Base-by-base conservation (phyloP, 2,797 vertebrate genomes). In the Catamblyrhynchus diadema region DNA sequence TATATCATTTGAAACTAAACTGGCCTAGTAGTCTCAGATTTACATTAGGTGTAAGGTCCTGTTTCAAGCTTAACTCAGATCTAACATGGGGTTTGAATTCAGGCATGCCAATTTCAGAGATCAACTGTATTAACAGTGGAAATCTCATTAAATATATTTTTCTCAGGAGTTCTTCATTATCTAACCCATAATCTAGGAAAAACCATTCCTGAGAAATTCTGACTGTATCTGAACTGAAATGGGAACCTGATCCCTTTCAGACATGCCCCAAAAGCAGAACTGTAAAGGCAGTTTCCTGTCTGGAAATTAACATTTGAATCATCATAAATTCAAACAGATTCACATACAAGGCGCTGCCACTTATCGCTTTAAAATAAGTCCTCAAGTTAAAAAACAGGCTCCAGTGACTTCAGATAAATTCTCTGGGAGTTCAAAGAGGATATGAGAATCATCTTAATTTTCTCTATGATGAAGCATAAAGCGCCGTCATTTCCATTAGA, bases 281-380 rank as follows among this genome's bases (percentile, higher is more conserved):
- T 94, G 86, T 71, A 93, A 90, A 93, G 75, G 83, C 83, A 94
- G 69, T 72, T 94, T 96, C 93, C 95, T 94, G 96, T 93, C 94
- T 96, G 90, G 88, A 95, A 96, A 94, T 97, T 93, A 95, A 88
- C 91, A 90, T 92, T 80, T 91, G 85, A 91, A 93, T 91, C 89
- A 89, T 57, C 91, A 85, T 91, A 94, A 91, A 95, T 94, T 93
- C 95, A 83, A 86, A 84, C 70, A 91, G 85, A 81, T 72, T 95
- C 91, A 12, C 73, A 73, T 80, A 66, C 73, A 88, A 92, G 54
- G 64, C 0, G 8, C 37, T 86, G 87, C 85, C 93, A 95, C 87
- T 92, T 96, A 92, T 80, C 89, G 0, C 91, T 95, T 93, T 80
- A 33, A 94, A 96, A 14, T 37, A 88, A 93, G 70, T 15, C 37